Evolutionary conservation across 2,888 invertebrate genomes (phyloP).

Genomic region (Perizoma flavofasciatum): DNA sequence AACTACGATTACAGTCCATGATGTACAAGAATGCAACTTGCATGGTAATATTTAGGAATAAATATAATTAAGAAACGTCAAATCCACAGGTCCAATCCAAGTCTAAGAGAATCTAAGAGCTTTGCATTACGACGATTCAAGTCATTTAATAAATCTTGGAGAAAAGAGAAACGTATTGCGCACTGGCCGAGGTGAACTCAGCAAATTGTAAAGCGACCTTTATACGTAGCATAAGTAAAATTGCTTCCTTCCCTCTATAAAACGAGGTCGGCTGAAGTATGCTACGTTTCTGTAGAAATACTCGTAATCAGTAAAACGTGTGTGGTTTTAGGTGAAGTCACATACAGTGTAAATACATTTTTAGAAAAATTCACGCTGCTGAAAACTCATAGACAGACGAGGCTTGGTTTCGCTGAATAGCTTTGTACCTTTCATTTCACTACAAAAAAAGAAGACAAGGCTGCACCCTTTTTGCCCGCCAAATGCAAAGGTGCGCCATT

Average conservation of each 20-base stretch:
- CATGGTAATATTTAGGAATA: conserved; percentile 11
- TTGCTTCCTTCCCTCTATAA: conserved; percentile 58
- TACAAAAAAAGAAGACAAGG: conserved; percentile 7
- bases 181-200: conserved; percentile 35
- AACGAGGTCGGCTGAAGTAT: conserved; percentile 33
- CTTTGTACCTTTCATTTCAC: not conserved
- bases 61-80: conserved; percentile 19
- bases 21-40: conserved; percentile 10
- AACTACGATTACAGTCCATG: conserved; percentile 24
- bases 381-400: not conserved
- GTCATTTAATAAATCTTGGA: conserved; percentile 24
- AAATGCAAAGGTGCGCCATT: conserved; percentile 50
- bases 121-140: conserved; percentile 18
- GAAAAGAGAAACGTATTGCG: conserved; percentile 34
- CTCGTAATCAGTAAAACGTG: conserved; percentile 25
- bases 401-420: not conserved
- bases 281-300: conserved; percentile 31
- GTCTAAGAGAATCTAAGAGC: conserved; percentile 14
- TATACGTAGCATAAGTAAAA: conserved; percentile 44
- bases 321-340: conserved; percentile 8
- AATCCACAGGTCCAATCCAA: conserved; percentile 14
- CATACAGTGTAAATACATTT: not conserved
- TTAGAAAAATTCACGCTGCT: not conserved
- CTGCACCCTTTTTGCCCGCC: conserved; percentile 31
- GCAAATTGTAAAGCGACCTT: conserved; percentile 44